A percentile compares a stretch with the other conserved stretches of the same genome.
Conservation (phyloP, 2,797 vertebrate species). For the Iguana delicatissima region DNA sequence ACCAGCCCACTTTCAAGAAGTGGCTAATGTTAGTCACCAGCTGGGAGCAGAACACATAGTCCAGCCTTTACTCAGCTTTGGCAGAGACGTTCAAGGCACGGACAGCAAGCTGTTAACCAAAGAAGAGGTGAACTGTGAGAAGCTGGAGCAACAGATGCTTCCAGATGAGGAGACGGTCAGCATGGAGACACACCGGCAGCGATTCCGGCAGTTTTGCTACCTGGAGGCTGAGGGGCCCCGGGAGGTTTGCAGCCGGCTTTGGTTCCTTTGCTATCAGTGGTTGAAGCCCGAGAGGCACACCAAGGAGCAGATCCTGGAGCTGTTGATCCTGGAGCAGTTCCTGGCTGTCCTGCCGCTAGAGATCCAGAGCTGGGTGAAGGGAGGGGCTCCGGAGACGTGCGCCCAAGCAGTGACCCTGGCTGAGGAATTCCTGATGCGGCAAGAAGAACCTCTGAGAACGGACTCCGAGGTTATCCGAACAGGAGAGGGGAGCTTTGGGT, state of each 20-base stretch:
- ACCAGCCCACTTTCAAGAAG: background rate
- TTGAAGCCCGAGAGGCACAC: slow-evolving; percentile 1
- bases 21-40: background rate
- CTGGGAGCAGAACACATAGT: background rate
- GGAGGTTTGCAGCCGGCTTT: slow-evolving; percentile 3
- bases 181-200: background rate
- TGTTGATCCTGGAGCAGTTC: slow-evolving; percentile 37
- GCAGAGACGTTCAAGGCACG: background rate
- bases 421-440: background rate
- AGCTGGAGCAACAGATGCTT: background rate
- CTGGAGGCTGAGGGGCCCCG: slow-evolving; percentile 3
- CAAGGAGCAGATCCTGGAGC: slow-evolving; percentile 37
- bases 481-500: background rate
- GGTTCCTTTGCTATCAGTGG: slow-evolving; percentile 31
- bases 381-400: background rate
- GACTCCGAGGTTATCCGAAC: background rate
- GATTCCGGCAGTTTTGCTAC: slow-evolving; percentile 22
- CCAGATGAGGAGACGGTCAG: background rate
- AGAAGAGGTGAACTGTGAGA: background rate
- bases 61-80: background rate
- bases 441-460: background rate
- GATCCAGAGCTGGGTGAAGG: slow-evolving; percentile 19
- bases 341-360: background rate
- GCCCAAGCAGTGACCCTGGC: slow-evolving; percentile 23
- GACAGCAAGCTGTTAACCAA: background rate